Evolutionary conservation across 2,113 vertebrate genomes (phyloP).

Genomic region (Antennarius striatus): DNA sequence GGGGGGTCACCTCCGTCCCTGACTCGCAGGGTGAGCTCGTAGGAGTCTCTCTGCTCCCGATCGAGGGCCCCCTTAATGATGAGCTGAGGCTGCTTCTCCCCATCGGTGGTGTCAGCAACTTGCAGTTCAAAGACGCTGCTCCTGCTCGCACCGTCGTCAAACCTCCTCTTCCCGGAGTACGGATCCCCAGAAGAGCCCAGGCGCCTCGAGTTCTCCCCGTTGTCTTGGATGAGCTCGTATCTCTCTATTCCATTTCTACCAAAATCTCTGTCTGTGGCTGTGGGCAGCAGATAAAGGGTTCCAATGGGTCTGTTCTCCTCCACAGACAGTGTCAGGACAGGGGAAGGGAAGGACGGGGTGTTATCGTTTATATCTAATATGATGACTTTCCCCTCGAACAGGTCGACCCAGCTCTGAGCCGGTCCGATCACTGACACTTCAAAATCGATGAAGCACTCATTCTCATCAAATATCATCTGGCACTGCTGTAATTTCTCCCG

Average conservation of each 20-base stretch:
- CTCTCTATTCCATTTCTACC: slow-evolving; percentile 96
- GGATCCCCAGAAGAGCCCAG: slow-evolving; percentile 69
- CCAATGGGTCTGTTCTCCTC: slow-evolving; percentile 98
- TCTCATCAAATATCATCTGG: slow-evolving; percentile 99
- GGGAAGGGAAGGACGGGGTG: slow-evolving; percentile 96
- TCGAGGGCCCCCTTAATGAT: slow-evolving; percentile 98
- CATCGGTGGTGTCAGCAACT: slow-evolving; percentile 96
- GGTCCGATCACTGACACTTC: slow-evolving; percentile 98
- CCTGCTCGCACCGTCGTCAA: slow-evolving; percentile 78
- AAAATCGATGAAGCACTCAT: slow-evolving; percentile 98
- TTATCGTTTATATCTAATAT: slow-evolving; percentile 98
- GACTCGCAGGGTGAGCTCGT: slow-evolving; percentile 94
- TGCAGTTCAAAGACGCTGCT: slow-evolving; percentile 97
- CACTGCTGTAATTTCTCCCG: slow-evolving; percentile 98
- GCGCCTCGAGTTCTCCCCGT: slow-evolving; percentile 84
- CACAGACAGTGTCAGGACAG: slow-evolving; percentile 95
- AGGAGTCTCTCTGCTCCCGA: slow-evolving; percentile 94
- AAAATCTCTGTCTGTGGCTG: slow-evolving; percentile 96
- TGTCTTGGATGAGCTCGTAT: slow-evolving; percentile 95
- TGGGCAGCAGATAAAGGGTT: slow-evolving; percentile 95
- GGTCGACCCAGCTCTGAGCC: slow-evolving; percentile 97
- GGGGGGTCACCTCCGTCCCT: slow-evolving; percentile 94
- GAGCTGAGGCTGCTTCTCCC: slow-evolving; percentile 97
- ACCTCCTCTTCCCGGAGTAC: slow-evolving; percentile 80
- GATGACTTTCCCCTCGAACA: slow-evolving; percentile 96